These are phyloP conservation scores for Aromia moschata DNA, from an alignment of 2,888 invertebrate genomes.

Conservation along the genomic window DNA sequence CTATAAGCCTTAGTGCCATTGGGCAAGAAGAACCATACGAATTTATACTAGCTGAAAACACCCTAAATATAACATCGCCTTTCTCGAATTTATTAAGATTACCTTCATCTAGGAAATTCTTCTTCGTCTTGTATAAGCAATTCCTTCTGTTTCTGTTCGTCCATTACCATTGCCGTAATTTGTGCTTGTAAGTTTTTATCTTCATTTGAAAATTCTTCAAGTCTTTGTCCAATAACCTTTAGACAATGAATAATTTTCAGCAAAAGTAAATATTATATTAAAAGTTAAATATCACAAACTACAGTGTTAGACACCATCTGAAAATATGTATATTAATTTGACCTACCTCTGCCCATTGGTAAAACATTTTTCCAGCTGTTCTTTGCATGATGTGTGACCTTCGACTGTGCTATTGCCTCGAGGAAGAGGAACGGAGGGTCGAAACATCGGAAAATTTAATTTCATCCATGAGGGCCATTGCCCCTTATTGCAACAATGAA, in stretches of 20 bases:
- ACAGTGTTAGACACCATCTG: not conserved
- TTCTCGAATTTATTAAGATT: too few species aligned
- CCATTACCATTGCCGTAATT: slow-evolving; percentile 73
- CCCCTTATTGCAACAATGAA: slow-evolving; percentile 97
- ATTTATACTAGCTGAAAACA: slow-evolving; percentile 64
- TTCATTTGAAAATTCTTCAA: slow-evolving; percentile 89
- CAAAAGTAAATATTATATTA: not conserved
- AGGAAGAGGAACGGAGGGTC: slow-evolving; percentile 73
- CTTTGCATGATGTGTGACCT: slow-evolving; percentile 81
- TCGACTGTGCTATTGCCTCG: slow-evolving; percentile 58
- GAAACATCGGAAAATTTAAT: slow-evolving; percentile 79
- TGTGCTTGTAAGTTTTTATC: slow-evolving; percentile 79
- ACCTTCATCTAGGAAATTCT: slow-evolving; percentile 98
- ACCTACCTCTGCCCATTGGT: slow-evolving; percentile 91
- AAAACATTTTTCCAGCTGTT: slow-evolving; percentile 95
- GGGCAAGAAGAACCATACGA: slow-evolving; percentile 83
- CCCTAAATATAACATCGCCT: too few species aligned
- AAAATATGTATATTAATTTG: not conserved
- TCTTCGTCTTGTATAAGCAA: slow-evolving; percentile 87
- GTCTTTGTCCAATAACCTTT: slow-evolving; percentile 73
- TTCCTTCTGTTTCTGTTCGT: slow-evolving; percentile 82
- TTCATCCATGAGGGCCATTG: slow-evolving; percentile 99
- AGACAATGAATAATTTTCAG: too few species aligned
- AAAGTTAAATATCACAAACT: not conserved
- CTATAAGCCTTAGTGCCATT: slow-evolving; percentile 87